Evolutionary conservation across 2,797 vertebrate genomes (phyloP).

Genomic region (Calcarius lapponicus): DNA sequence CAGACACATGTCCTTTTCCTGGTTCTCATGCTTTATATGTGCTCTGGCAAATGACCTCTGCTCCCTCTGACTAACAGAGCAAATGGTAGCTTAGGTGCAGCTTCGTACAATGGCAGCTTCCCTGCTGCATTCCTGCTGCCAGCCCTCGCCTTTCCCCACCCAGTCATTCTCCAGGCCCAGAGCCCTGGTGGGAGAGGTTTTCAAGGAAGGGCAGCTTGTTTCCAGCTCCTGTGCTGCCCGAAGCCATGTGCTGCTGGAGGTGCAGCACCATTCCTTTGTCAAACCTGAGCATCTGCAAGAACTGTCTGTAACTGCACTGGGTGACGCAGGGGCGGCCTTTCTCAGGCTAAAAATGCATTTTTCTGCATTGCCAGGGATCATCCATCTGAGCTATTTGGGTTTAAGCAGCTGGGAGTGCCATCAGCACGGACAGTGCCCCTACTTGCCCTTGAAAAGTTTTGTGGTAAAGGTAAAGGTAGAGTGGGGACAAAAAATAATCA

Average conservation of each 20-base stretch:
- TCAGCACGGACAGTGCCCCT: fast-evolving
- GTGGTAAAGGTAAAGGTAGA: not conserved
- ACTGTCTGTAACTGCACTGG: not conserved
- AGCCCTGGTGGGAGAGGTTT: fast-evolving
- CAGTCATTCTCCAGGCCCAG: fast-evolving
- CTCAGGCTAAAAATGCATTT: not conserved
- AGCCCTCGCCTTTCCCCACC: fast-evolving
- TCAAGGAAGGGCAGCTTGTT: not conserved
- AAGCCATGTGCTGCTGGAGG: not conserved
- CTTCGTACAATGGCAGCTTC: not conserved
- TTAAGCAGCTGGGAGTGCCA: not conserved
- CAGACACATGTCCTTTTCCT: fast-evolving
- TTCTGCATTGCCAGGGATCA: not conserved
- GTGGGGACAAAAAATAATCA: fast-evolving
- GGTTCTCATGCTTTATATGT: not conserved
- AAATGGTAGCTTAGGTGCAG: fast-evolving
- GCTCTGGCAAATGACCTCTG: not conserved
- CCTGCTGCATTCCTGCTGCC: not conserved
- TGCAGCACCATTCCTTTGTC: not conserved
- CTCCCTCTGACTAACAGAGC: not conserved
- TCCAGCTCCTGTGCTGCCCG: not conserved
- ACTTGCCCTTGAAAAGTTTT: not conserved
- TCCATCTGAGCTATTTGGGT: no score
- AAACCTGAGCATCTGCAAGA: not conserved
- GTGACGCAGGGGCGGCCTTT: fast-evolving